These are phyloP conservation scores for Trachelus troglodyta DNA, from an alignment of 2,888 invertebrate genomes.

Conservation along the genomic window DNA sequence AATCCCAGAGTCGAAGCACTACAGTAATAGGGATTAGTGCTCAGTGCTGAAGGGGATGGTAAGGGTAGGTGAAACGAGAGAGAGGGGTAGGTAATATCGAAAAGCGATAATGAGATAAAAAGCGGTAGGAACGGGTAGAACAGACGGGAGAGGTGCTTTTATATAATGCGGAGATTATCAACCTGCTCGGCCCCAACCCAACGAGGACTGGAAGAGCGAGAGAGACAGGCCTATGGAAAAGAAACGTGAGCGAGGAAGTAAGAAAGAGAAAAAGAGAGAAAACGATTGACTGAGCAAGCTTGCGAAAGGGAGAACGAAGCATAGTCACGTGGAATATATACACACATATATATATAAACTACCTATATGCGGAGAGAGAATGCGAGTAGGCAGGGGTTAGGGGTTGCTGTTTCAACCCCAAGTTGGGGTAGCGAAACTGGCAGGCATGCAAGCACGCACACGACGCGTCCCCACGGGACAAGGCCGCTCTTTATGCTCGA, in stretches of 20 bases:
- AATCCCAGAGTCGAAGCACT: background rate
- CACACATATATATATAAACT: background rate
- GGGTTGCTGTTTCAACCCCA: background rate
- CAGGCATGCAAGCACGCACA: conserved; percentile 59
- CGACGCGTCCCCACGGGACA: conserved; percentile 59
- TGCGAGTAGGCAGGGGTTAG: background rate
- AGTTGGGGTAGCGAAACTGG: conserved; percentile 30
- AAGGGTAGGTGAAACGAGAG: background rate
- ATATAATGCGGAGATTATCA: conserved; percentile 65
- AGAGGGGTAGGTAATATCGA: background rate
- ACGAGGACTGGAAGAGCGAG: conserved; percentile 15
- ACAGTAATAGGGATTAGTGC: background rate
- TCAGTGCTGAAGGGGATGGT: background rate
- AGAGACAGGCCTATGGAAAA: conserved; percentile 13
- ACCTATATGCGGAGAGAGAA: background rate
- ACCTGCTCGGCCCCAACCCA: conserved; percentile 56
- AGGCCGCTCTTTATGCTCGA: conserved; percentile 66
- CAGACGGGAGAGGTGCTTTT: conserved; percentile 38
- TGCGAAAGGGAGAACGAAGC: conserved; percentile 34
- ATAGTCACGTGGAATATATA: background rate
- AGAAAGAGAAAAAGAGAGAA: conserved; percentile 34
- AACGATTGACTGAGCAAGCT: conserved; percentile 30
- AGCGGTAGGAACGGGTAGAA: background rate
- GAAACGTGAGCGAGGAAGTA: conserved; percentile 20
- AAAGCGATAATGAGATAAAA: background rate